Base-by-base conservation (phyloP, 2,888 invertebrate genomes). In the Plutella xylostella region DNA sequence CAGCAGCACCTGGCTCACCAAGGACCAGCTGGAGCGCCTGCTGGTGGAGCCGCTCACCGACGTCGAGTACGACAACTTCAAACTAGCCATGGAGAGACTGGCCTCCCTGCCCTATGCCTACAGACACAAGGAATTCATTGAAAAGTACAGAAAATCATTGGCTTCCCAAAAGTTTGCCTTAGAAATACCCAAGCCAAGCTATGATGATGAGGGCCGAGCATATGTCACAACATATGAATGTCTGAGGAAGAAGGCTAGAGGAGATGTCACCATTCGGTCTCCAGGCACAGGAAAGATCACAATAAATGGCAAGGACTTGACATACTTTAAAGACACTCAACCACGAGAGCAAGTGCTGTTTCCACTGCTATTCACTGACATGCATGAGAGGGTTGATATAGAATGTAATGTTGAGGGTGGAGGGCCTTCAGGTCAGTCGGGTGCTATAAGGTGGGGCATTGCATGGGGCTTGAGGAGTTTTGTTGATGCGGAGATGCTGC, bases 401-500 rank as follows among this genome's bases (percentile, higher is more conserved):
- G 92, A 92, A 64, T 94, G 92, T 35, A 87, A 88, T 56, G 87
- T 93, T 28, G 84, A 76, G 55, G 88, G 88, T 30, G 92, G 92
- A 30, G 96, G 96, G 11, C 80, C 86, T 28, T 89, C 92, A 14
- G 91, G 92, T 1, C 93, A 96, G 73, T 88, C 96, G n/a, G 96
- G 96, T 31, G 94, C 95, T 42, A 86, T 97, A 47, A 88, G 97
- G 49, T 92, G 91, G 87, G 97, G 93, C 19, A 90, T 97, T 47
- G 86, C 97, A n/a, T 88, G 88, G 87, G 90, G 91, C 19, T 79
- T 97, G 44, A 86, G 92, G 45, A 92, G 92, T 67, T 96, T 97
- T 79, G 90, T 97, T 15, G 90, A 92, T 55, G 70, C 84, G 48
- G 88, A 90, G 15, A 90, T 87, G 79, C 72, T 92, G 45, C 92